Percentiles rank a stretch among this genome's conserved stretches.
Conservation (phyloP, 53 echinoderm and acorn worm species). For the Antedon mediterranea region DNA sequence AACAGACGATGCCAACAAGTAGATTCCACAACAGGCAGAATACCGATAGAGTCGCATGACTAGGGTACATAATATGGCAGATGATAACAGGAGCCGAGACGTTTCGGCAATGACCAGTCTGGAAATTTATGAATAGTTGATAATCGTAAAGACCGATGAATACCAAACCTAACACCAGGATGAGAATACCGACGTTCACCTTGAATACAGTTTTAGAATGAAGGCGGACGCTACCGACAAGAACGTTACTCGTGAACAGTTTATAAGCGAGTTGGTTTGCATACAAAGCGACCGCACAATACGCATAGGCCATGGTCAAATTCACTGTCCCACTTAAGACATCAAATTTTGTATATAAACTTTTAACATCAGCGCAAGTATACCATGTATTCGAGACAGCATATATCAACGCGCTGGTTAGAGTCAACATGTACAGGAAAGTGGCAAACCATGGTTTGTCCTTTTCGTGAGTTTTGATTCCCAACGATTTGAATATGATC, state of each 20-base stretch:
- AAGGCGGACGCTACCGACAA: constrained; percentile 65
- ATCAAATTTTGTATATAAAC: constrained; percentile 59
- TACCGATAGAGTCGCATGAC: constrained; percentile 35
- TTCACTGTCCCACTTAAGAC: constrained; percentile 75
- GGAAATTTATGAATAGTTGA: constrained; percentile 24
- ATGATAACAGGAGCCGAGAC: constrained; percentile 38
- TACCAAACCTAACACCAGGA: constrained; percentile 25
- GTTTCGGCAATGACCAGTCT: constrained; percentile 23
- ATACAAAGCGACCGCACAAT: constrained; percentile 43
- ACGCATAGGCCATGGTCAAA: constrained; percentile 59
- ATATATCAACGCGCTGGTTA: constrained; percentile 30
- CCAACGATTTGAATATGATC: constrained; percentile 65
- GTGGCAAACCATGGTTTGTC: constrained; percentile 66
- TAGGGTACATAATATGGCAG: constrained; percentile 52
- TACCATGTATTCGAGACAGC: constrained; percentile 44
- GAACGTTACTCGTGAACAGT: constrained; percentile 67
- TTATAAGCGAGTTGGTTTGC: constrained; percentile 67
- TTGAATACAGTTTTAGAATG: constrained; percentile 78
- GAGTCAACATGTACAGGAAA: constrained; percentile 41
- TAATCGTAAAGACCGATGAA: constrained; percentile 57
- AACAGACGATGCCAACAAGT: constrained; percentile 57
- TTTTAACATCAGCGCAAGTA: constrained; percentile 48
- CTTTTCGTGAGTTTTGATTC: constrained; percentile 58
- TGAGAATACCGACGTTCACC: constrained; percentile 44
- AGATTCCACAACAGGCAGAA: constrained; percentile 70